Conservation (phyloP, 1,140 invertebrate genomes). For the Ptiloglossa arizonensis region DNA sequence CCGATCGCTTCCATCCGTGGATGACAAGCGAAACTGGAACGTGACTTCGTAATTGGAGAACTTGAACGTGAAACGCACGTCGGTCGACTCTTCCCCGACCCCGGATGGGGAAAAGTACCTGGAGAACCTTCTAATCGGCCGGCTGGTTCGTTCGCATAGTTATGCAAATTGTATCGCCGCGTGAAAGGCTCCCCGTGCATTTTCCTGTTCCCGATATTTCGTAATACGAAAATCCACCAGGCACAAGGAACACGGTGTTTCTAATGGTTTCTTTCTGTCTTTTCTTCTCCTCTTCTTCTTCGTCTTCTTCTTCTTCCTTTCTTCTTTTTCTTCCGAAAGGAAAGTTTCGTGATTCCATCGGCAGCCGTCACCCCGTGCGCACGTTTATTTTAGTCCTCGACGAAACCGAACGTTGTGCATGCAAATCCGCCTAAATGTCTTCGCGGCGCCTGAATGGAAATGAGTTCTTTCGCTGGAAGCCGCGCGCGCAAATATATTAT, state of each 20-base stretch:
- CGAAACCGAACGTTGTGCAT: constrained; percentile 71
- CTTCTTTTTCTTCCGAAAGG: background rate
- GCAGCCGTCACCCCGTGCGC: constrained; percentile 29
- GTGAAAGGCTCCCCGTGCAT: background rate
- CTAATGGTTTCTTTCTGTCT: no score
- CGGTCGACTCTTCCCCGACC: constrained; percentile 1
- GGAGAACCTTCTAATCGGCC: constrained; percentile 57
- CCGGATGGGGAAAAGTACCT: constrained; percentile 38
- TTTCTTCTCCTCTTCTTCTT: no score
- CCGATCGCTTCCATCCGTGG: background rate
- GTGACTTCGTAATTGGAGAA: background rate
- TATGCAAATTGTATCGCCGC: constrained; percentile 62
- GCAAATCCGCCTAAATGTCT: constrained; percentile 77
- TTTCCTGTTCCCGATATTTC: background rate
- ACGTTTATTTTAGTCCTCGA: constrained; percentile 63
- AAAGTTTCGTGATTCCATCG: constrained; percentile 20
- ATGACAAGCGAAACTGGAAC: background rate
- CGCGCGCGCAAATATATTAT: constrained; percentile 61
- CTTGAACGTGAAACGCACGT: background rate
- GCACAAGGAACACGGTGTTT: no score
- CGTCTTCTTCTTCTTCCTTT: no score
- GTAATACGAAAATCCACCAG: no score
- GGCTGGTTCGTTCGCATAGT: constrained; percentile 59
- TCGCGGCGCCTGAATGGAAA: constrained; percentile 70
- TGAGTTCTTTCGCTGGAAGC: constrained; percentile 62